Conservation (phyloP, 2,113 vertebrate genomes). For the Odobenus rosmarus region DNA sequence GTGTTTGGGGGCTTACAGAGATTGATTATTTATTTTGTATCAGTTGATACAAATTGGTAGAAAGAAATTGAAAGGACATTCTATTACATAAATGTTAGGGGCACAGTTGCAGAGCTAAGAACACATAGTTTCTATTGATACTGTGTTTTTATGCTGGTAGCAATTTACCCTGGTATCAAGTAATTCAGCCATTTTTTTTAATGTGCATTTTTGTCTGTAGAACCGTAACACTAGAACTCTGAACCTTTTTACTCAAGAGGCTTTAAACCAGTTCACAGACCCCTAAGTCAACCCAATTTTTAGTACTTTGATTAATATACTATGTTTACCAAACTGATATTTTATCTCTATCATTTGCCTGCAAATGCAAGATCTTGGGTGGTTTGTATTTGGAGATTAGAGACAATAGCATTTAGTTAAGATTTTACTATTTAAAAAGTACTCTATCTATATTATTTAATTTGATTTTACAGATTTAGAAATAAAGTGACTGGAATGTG, state of each 20-base stretch:
- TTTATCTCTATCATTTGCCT: neutral
- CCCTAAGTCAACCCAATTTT: neutral
- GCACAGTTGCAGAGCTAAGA: neutral
- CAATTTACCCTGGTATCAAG: neutral
- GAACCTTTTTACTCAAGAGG: neutral
- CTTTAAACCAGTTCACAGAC: neutral
- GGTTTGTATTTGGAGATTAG: neutral
- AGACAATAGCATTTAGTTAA: neutral
- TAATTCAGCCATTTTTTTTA: neutral
- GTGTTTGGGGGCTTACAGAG: neutral
- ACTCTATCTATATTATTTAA: neutral
- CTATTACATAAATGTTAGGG: neutral
- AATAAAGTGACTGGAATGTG: neutral
- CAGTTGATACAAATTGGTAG: neutral
- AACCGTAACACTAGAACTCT: neutral
- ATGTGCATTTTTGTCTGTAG: neutral
- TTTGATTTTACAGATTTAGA: neutral
- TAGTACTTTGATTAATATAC: neutral
- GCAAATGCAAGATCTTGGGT: neutral
- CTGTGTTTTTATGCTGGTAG: neutral
- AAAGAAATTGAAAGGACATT: neutral
- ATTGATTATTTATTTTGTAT: neutral
- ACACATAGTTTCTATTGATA: neutral
- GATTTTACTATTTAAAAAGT: neutral
- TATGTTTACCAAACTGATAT: neutral